Evolutionary conservation across 2,888 invertebrate species (phyloP).

Genomic region (Stenichneumon culpator): DNA sequence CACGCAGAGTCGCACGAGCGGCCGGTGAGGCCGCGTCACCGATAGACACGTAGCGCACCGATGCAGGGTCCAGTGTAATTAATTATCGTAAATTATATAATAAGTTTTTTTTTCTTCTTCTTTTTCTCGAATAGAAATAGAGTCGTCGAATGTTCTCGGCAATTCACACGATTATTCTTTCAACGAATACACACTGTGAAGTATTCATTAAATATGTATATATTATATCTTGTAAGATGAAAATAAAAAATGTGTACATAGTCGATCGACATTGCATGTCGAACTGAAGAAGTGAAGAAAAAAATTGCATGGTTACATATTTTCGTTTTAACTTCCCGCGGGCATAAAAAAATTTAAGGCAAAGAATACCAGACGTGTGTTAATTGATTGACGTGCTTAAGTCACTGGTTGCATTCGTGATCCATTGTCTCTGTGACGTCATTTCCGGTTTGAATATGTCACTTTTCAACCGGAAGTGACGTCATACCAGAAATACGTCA

Average conservation of each 20-base stretch:
- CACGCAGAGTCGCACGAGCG: conserved; percentile 7
- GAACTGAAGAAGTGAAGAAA: too few species aligned
- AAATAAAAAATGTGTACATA: conserved; percentile 49
- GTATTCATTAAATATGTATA: conserved; percentile 4
- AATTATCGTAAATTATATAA: not conserved
- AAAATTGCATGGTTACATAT: too few species aligned
- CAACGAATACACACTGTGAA: not conserved
- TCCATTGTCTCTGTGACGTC: not conserved
- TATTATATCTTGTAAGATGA: conserved; percentile 20
- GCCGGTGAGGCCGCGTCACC: not conserved
- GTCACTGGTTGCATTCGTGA: not conserved
- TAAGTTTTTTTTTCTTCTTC: not conserved
- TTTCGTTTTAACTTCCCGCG: too few species aligned
- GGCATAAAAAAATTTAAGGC: too few species aligned
- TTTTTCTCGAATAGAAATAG: not conserved
- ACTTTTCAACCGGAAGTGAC: too few species aligned
- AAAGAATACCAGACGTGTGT: too few species aligned
- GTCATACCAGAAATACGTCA: too few species aligned
- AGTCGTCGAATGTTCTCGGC: not conserved
- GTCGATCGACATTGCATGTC: too few species aligned
- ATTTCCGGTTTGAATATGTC: too few species aligned
- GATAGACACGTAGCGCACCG: conserved; percentile 27
- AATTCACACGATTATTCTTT: conserved; percentile 3
- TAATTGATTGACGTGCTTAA: too few species aligned
- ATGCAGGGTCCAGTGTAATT: conserved; percentile 34